Percentiles rank a stretch among this genome's conserved stretches.
phyloP scores from a whole-genome alignment of 53 echinoderm and acorn worm genomes.

The Crossaster papposus region DNA sequence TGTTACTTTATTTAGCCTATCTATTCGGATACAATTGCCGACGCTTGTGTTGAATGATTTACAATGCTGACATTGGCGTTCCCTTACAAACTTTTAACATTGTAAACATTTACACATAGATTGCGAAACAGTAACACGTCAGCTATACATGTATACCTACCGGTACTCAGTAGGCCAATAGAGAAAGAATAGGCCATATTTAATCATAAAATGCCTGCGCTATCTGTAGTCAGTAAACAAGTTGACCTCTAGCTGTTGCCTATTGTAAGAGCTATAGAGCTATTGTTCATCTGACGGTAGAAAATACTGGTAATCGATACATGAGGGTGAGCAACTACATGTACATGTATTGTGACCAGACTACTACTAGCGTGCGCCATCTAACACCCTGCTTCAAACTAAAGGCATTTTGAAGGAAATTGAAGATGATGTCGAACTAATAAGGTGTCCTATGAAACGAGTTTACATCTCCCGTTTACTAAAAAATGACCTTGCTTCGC shows the following conservation, averaged over 20 bases:
- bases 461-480: background rate
- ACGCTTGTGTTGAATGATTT: background rate
- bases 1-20: background rate
- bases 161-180: background rate
- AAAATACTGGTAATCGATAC: slow-evolving; percentile 18
- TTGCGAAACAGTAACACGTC: background rate
- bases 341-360: background rate
- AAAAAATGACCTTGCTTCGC: background rate
- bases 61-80: background rate
- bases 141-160: background rate
- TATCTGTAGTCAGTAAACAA: slow-evolving; percentile 13
- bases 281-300: background rate
- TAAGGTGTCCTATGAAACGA: background rate
- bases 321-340: slow-evolving; percentile 3
- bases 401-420: background rate
- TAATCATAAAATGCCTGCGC: slow-evolving; percentile 25
- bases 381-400: background rate
- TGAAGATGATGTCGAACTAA: slow-evolving; percentile 35
- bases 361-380: background rate
- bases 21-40: background rate
- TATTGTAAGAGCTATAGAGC: slow-evolving; percentile 30
- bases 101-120: slow-evolving; percentile 12
- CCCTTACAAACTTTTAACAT: background rate
- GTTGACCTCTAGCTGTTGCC: background rate
- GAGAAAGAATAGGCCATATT: no score